phyloP scores from a whole-genome alignment of 2,888 invertebrate species.

The Drosophila aldrichi region DNA sequence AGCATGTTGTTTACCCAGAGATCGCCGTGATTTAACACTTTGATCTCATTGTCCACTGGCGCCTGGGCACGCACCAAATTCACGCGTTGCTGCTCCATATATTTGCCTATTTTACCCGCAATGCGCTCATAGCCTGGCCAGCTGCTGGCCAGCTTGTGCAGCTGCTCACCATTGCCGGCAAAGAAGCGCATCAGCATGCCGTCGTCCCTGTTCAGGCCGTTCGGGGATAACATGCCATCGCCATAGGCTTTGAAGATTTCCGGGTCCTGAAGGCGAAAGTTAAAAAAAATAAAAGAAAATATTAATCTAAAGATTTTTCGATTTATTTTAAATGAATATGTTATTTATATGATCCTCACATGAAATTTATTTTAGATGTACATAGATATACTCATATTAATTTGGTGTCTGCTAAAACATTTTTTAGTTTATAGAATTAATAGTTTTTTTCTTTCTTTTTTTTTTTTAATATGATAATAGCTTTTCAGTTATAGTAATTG shows the following conservation, averaged over 20 bases:
- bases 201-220: conserved; percentile 59
- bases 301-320: no score
- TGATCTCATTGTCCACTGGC: conserved; percentile 71
- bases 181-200: conserved; percentile 65
- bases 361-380: no score
- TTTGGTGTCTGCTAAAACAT: no score
- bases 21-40: conserved; percentile 86
- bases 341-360: no score
- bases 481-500: neutral
- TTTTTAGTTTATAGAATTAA: no score
- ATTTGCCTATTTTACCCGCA: conserved; percentile 76
- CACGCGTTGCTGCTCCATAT: conserved; percentile 57
- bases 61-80: conserved; percentile 69
- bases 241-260: conserved; percentile 58
- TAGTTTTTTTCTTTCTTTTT: no score
- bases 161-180: conserved; percentile 54
- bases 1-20: conserved; percentile 86
- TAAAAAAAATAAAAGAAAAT: neutral
- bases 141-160: conserved; percentile 79
- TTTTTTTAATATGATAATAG: no score
- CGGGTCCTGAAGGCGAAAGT: conserved; percentile 52
- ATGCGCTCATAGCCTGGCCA: conserved; percentile 86
- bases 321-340: no score
- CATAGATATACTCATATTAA: no score
- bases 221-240: conserved; percentile 68